Percentiles rank a stretch among this genome's conserved stretches.
Conservation (phyloP, 1,140 invertebrate species). For the Oedothorax gibbosus region DNA sequence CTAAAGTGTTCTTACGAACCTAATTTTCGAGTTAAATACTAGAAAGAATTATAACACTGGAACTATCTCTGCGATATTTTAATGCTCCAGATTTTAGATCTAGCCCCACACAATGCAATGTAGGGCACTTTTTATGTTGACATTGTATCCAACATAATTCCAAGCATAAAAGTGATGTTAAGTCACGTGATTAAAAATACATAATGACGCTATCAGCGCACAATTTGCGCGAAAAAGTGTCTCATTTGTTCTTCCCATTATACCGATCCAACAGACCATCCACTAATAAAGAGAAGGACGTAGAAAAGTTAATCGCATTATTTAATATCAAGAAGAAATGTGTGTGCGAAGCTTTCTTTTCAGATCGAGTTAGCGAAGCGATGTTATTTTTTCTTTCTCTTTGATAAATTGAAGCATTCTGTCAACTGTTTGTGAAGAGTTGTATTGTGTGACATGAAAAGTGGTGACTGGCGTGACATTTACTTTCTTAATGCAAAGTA, state of each 20-base stretch:
- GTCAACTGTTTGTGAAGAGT: not conserved
- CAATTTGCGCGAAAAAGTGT: slow-evolving; percentile 25
- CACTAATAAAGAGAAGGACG: not conserved
- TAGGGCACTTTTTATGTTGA: slow-evolving; percentile 44
- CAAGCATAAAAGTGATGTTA: slow-evolving; percentile 11
- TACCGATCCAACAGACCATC: slow-evolving; percentile 38
- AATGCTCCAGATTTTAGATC: slow-evolving; percentile 51
- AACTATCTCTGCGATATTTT: slow-evolving; percentile 54
- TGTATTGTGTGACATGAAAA: not conserved
- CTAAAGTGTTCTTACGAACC: not conserved
- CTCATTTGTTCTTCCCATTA: slow-evolving; percentile 29
- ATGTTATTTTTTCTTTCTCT: not conserved
- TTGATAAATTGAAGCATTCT: slow-evolving; percentile 8
- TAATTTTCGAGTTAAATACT: slow-evolving; percentile 35
- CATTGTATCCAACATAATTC: slow-evolving; percentile 47
- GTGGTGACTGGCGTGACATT: slow-evolving; percentile 12
- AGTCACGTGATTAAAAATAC: slow-evolving; percentile 4
- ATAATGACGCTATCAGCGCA: not conserved
- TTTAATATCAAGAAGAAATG: slow-evolving; percentile 4
- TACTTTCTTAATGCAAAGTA: slow-evolving; percentile 12
- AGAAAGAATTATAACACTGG: slow-evolving; percentile 34
- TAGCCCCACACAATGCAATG: slow-evolving; percentile 30
- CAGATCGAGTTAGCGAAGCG: slow-evolving; percentile 18
- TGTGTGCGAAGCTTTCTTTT: slow-evolving; percentile 7
- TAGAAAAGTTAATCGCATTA: slow-evolving; percentile 14